Conservation (phyloP, 2,797 vertebrate genomes). For the Anomalospiza imberbis region DNA sequence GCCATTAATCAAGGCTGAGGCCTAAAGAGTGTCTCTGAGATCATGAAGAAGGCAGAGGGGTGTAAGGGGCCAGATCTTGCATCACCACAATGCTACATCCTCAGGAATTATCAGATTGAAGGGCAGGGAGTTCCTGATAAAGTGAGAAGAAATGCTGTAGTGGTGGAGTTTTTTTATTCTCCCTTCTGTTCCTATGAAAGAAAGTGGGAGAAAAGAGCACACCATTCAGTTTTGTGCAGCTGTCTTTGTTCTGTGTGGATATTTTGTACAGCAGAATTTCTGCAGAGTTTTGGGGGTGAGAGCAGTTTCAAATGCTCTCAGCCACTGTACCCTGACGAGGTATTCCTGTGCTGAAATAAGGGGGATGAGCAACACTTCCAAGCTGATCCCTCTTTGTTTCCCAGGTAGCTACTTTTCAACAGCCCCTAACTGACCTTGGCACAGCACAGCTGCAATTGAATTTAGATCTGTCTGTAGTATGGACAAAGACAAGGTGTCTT, state of each 20-base stretch:
- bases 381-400: background rate
- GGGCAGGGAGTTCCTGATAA: background rate
- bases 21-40: background rate
- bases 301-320: background rate
- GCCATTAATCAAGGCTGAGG: background rate
- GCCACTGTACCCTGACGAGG: background rate
- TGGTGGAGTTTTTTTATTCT: background rate
- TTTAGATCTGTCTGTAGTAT: background rate
- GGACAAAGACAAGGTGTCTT: background rate
- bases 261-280: background rate
- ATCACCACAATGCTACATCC: background rate
- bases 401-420: background rate
- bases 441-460: background rate
- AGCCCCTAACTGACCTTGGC: background rate
- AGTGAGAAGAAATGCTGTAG: background rate
- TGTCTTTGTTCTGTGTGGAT: background rate
- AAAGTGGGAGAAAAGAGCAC: background rate
- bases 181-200: background rate
- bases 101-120: background rate
- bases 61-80: background rate
- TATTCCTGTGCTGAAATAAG: background rate
- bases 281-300: background rate
- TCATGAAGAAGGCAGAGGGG: background rate
- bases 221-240: background rate
- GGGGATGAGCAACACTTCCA: background rate